These are phyloP conservation scores for Macrotrachela quadricornifera DNA, from an alignment of 1,140 invertebrate species.

Conservation along the genomic window DNA sequence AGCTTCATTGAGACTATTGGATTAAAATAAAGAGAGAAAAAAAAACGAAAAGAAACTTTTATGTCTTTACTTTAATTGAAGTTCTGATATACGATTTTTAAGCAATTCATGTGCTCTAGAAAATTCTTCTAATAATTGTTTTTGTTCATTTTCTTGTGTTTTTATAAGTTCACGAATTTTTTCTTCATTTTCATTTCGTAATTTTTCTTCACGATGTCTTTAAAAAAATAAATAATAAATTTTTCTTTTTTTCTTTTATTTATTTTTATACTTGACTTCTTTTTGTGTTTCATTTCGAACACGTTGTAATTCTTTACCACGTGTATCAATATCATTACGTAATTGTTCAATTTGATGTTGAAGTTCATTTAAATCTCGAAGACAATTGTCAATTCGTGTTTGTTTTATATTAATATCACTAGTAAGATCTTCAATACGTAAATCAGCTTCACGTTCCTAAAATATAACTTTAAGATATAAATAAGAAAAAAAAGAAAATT, in stretches of 20 bases:
- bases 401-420: constrained; percentile 14
- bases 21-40: constrained; percentile 5
- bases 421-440: constrained; percentile 19
- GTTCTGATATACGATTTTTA: constrained; percentile 23
- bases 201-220: constrained; percentile 18
- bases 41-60: too few relatives aligned
- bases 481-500: too few relatives aligned
- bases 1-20: constrained; percentile 18
- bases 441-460: constrained; percentile 16
- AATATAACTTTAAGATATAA: too few relatives aligned
- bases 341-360: constrained; percentile 15
- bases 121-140: constrained; percentile 22
- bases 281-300: constrained; percentile 18
- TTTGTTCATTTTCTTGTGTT: constrained; percentile 17
- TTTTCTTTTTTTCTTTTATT: too few relatives aligned
- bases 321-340: constrained; percentile 17
- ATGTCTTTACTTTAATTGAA: constrained; percentile 9
- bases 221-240: not conserved
- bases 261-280: constrained; percentile 20
- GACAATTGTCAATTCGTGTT: too few relatives aligned
- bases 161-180: constrained; percentile 16
- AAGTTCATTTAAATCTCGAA: not conserved
- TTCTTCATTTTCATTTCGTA: constrained; percentile 12
- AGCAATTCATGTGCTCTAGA: constrained; percentile 22
- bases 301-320: constrained; percentile 7